Evolutionary conservation across 2,113 vertebrate genomes (phyloP), one percentile per base, ranked within the genome.

Genomic region (Catagonus wagneri): DNA sequence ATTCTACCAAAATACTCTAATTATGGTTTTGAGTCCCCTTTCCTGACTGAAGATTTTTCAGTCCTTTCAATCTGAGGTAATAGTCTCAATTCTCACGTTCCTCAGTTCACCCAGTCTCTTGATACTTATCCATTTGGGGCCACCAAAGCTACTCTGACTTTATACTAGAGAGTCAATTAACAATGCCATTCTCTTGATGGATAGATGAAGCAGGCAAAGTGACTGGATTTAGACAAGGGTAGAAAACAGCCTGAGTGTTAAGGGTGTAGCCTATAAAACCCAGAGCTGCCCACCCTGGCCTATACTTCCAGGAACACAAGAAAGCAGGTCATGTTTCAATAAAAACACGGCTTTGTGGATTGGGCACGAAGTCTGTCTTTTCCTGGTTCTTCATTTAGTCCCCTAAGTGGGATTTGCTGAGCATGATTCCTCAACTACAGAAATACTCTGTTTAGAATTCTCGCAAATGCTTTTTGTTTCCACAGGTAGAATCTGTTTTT

Each of bases 401-500:
- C 4, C n/a, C 39, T 4, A 32, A 54, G 3, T 39, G 61, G 13
- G 54, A 63, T 68, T 71, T 50, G 22, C 20, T 76, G 34, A 71
- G 1, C n/a, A 3, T 76, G 27, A 75, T 7, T 61, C 34, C 25
- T 88, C 19, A 71, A 83, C 56, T 81, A 76, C 68, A 90, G 68
- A 96, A 89, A 54, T 4, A 89, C 27, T 39, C 89, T 65, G 19
- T 74, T 75, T 87, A 69, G 34, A 95, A 85, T 61, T 69, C 29
- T 93, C 75, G 3, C 36, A 93, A 78, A 76, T 50, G 72, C 25
- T 74, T 84, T 84, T 84, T 84, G 80, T 83, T 90, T 83, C 90
- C 75, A 44, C 44, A 44, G 8, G 44, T 44, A 44, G 44, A 44
- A 44, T 44, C 44, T 44, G n/a, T n/a, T n/a, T n/a, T n/a, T n/a